Conservation (phyloP, 2,888 invertebrate species). For the Callinectes sapidus region DNA sequence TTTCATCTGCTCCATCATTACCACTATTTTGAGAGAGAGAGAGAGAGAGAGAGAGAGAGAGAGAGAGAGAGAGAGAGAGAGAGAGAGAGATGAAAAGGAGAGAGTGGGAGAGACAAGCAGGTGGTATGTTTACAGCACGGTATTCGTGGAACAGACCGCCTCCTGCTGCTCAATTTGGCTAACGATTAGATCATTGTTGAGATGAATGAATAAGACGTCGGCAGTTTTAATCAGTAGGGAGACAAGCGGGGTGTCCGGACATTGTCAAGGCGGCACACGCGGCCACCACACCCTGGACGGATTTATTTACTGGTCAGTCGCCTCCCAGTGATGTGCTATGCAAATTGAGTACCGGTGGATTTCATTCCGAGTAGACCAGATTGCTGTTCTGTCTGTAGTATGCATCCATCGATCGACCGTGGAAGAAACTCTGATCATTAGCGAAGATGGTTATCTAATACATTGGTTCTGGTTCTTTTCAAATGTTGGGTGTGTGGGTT, state of each 20-base stretch:
- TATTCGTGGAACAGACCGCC: not conserved
- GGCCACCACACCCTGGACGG: not conserved
- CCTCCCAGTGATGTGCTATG: not conserved
- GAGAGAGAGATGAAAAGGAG: not conserved
- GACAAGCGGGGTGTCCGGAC: not conserved
- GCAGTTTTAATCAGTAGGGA: not conserved
- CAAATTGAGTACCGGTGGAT: not conserved
- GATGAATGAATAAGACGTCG: not conserved
- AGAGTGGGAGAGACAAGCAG: not conserved
- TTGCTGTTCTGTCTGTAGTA: not conserved
- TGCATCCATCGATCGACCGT: no score
- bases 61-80: slow-evolving; percentile 27
- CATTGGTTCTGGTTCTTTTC: no score
- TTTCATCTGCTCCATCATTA: no score
- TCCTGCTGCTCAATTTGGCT: not conserved
- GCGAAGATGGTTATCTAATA: no score
- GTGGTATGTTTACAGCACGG: not conserved
- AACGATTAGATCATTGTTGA: not conserved
- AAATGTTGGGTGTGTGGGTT: no score
- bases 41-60: slow-evolving; percentile 37
- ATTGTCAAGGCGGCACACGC: not conserved
- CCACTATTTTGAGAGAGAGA: not conserved
- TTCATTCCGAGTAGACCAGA: not conserved
- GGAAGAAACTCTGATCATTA: no score
- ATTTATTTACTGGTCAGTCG: not conserved